Base-by-base conservation (phyloP, 2,113 vertebrate genomes). In the Aplodontia rufa region DNA sequence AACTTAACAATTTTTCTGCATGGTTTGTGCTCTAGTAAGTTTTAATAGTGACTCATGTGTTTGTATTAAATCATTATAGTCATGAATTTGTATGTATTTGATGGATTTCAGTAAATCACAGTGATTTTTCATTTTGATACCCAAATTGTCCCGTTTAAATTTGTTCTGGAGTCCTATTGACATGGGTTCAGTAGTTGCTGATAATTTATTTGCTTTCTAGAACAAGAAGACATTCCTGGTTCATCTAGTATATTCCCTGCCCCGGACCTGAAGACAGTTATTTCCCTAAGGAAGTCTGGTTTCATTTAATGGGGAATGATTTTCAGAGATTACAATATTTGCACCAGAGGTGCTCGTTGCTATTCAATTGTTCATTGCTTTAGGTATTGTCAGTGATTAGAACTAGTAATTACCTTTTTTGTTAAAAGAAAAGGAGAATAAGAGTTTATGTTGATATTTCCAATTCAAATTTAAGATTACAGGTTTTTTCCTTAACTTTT, bases 261-360 rank as follows among this genome's bases (percentile, higher is more conserved):
- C 17, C 16, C 24, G 81, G 19, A 58, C 30, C 28, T 47, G 28
- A 40, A 76, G n/a, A 26, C n/a, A 93, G 60, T 5, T 8, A 89
- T 74, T 91, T 97, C 40, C 74, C 53, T 40, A 68, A 89, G 62
- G 62, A 83, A 64, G 16, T 37, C 9, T 93, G 78, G 19, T 94
- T 89, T 95, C 89, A 58, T 82, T 91, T 85, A 49, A 49, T 96
- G 68, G 60, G 58, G 30, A 85, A 96, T 86, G 64, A 30, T 64
- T 60, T 74, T 90, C 53, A 94, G 78, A 60, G 17, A 88, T 91
- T 90, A 86, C 28, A 72, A 28, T 89, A 85, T 82, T 14, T 72
- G 40, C 88, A 10, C 9, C n/a, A 82, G 12, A 55, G 28, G 24
- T 88, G 47, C 28, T 94, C 32, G 76, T 88, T 80, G 60, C 60